Percentiles rank a stretch among this genome's conserved stretches.
Evolutionary conservation across 2,797 vertebrate genomes (phyloP).

Genomic region (Borostomias antarcticus): DNA sequence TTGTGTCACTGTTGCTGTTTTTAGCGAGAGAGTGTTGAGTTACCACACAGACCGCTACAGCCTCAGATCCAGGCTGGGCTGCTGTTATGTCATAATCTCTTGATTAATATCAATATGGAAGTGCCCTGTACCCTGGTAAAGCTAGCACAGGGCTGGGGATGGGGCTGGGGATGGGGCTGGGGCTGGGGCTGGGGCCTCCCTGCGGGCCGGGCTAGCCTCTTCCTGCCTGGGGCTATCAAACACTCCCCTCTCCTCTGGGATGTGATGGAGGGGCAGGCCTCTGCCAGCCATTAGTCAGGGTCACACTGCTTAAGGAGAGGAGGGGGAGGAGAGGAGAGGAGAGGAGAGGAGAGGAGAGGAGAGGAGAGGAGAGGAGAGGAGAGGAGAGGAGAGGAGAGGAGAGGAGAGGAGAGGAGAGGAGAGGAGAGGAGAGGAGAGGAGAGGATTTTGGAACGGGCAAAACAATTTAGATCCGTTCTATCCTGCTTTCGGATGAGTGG

Average conservation of each 20-base stretch:
- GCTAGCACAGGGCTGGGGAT: no score
- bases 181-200: no score
- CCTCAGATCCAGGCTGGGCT: neutral
- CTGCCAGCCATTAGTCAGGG: constrained; percentile 29
- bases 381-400: neutral
- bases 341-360: neutral
- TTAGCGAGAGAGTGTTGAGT: neutral
- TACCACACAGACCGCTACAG: neutral
- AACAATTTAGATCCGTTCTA: constrained; percentile 47
- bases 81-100: neutral
- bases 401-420: neutral
- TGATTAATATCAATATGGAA: constrained; percentile 30
- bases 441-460: constrained; percentile 16
- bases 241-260: constrained; percentile 6
- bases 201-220: no score
- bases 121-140: neutral
- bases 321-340: constrained; percentile 9
- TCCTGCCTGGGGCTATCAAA: neutral
- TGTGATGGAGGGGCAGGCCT: constrained; percentile 5
- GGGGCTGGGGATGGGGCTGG: no score
- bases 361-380: neutral
- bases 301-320: constrained; percentile 15
- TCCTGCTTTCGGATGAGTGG: constrained; percentile 31
- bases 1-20: neutral
- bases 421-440: neutral